Base-by-base conservation (phyloP, 1,140 invertebrate genomes). In the Drosophila ohnishii region DNA sequence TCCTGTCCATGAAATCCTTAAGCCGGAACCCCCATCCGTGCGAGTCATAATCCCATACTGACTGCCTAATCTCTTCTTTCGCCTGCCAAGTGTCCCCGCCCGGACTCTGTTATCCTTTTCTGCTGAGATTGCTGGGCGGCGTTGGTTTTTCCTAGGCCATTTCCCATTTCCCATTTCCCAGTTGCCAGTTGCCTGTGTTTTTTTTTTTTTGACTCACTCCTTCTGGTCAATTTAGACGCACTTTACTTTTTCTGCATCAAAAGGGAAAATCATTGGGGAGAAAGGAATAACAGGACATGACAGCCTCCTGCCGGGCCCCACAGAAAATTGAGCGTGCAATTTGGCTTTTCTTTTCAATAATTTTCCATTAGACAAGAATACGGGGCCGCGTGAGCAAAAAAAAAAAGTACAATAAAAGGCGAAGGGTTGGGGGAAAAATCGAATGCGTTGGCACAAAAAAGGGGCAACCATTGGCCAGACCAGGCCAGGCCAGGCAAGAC, bases 271-370 rank as follows among this genome's bases (percentile, higher is more conserved):
- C 59, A 60, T 73, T 64, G 47, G 39, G 42, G 62, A 42, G 47
- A 53, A 40, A 37, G 47, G 39, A 72, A 65, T 51, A 77, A 82
- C 74, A 58, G 62, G 51, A 77, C 64, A 77, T 69, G 74, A 76
- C 63, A 67, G 72, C 48, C 62, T 40, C 40, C 71, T 37, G 44
- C 60, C 42, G 42, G n/a, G 30, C 39, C 37, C 30, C 50, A 72
- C 61, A 57, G 35, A 85, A 85, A 86, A 85, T 85, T 85, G 82
- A 85, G 78, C 78, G 55, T 81, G 82, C 81, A 78, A 81, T 85
- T 86, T 82, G 75, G 83, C 69, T 87, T 78, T 78, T 86, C 70
- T 79, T 81, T 67, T 86, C 78, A 86, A 85, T 85, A 85, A 85
- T 85, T 86, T 86, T 86, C 82, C 82, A 85, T 81, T 81, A 85